Conservation (phyloP, 2,113 vertebrate species). For the Eurypyga helias region DNA sequence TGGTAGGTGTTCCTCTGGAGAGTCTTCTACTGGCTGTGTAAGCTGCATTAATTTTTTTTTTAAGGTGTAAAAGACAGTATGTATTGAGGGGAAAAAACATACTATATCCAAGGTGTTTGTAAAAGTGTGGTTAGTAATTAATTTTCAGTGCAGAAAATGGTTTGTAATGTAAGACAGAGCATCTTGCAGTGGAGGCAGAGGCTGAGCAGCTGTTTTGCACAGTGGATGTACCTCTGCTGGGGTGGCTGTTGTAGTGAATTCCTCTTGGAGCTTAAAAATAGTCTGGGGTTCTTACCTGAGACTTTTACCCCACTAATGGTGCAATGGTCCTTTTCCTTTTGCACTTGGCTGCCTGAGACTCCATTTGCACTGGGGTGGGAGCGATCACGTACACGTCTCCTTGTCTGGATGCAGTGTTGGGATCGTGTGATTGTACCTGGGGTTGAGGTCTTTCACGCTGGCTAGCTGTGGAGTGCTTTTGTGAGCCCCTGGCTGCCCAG, state of each 20-base stretch:
- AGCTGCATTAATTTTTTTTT: background rate
- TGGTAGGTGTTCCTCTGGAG: background rate
- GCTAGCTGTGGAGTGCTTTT: accelerated
- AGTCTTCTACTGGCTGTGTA: background rate
- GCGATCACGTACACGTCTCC: accelerated
- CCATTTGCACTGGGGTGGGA: accelerated
- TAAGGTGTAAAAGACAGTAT: background rate
- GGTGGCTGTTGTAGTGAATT: background rate
- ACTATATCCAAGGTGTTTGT: background rate
- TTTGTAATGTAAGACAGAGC: background rate
- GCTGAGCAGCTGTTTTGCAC: background rate
- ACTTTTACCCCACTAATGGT: background rate
- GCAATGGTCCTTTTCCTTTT: no score
- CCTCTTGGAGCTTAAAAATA: background rate
- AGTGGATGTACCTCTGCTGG: background rate
- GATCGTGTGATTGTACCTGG: background rate
- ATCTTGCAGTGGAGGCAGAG: background rate
- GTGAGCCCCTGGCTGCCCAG: background rate
- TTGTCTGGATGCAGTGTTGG: background rate
- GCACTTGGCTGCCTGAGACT: background rate
- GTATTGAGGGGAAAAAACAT: background rate
- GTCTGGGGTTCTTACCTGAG: background rate
- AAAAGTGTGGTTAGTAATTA: background rate
- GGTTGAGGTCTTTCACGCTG: background rate
- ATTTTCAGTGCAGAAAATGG: background rate